Evolutionary conservation across 2,888 invertebrate species (phyloP), one percentile per base, ranked within the genome.

Genomic region (Crocallis elinguaria): DNA sequence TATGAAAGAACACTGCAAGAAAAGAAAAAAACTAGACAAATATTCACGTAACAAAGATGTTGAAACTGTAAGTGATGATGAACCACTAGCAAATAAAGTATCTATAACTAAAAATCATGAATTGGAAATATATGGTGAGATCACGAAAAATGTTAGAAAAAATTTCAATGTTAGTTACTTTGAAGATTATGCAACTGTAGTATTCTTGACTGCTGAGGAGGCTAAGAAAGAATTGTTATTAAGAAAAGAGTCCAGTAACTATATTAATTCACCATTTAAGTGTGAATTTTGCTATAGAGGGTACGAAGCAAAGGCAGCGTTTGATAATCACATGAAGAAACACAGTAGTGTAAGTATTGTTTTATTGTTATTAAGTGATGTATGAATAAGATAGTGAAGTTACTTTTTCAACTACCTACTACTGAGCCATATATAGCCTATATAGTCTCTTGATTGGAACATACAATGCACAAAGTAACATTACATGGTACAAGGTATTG

Each of bases 271-370:
- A 8, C 59, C 60, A 0, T 77, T 63, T 19, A 79, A 77, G 55
- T 79, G 79, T 64, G 66, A 71, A n/a, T 54, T 73, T 23, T 79
- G 79, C 25, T 79, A 60, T 32, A 69, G 73, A 62, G 79, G 77
- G 0, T 79, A 63, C 60, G 72, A 71, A 53, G 62, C 57, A 1
- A 64, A 72, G 38, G 17, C 50, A 4, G 66, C 79, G 11, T 79
- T 63, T 62, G 68, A 75, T 0, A 77, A 77, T 59, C 79, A 79
- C 52, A 66, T 64, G 62, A 76, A 74, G 21, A 78, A 71, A 56
- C 79, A 79, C 58, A 73, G 66, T 48, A 16, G 39, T 49, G 79
- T 79, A 57, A 68, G 76, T 48, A 33, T 5, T 14, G 13, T n/a
- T 17, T n/a, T n/a, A n/a, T n/a, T n/a, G n/a, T n/a, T n/a, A n/a